phyloP scores from a whole-genome alignment of 2,888 invertebrate genomes.

The Cantharis rustica region DNA sequence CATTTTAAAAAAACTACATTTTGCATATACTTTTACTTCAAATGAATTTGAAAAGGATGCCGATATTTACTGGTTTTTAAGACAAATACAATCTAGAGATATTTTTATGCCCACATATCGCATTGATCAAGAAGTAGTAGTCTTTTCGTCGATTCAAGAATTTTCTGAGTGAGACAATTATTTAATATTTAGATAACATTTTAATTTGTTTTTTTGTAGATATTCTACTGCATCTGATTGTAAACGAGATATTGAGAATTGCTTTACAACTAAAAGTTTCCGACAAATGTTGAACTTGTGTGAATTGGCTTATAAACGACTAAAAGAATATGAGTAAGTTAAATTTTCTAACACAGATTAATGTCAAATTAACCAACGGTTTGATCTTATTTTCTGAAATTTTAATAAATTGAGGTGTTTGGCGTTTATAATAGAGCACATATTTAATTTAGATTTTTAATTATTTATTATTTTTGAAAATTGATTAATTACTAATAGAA shows the following conservation, averaged over 20 bases:
- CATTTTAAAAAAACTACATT: constrained; percentile 40
- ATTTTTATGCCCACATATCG: constrained; percentile 39
- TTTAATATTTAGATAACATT: not conserved
- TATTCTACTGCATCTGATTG: constrained; percentile 27
- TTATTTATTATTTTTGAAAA: too few relatives aligned
- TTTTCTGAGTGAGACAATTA: constrained; percentile 39
- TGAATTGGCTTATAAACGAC: constrained; percentile 5
- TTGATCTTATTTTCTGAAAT: too few relatives aligned
- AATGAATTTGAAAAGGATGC: constrained; percentile 35
- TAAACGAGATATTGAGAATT: constrained; percentile 16
- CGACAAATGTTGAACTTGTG: constrained; percentile 15
- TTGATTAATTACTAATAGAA: too few relatives aligned
- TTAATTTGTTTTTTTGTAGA: constrained; percentile 10
- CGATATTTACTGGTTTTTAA: constrained; percentile 38
- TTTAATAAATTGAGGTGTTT: too few relatives aligned
- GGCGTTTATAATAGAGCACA: too few relatives aligned
- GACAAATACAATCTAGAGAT: constrained; percentile 30
- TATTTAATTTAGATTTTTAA: too few relatives aligned
- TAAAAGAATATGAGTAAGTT: not conserved
- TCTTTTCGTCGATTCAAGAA: constrained; percentile 42
- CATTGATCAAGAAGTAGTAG: constrained; percentile 33
- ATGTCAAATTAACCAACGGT: too few relatives aligned
- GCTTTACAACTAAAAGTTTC: constrained; percentile 18
- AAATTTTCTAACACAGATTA: not conserved
- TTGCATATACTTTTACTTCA: constrained; percentile 45